Evolutionary conservation across 1,140 invertebrate genomes (phyloP), one percentile per base, ranked within the genome.

Genomic region (Hylaeus anthracinus): DNA sequence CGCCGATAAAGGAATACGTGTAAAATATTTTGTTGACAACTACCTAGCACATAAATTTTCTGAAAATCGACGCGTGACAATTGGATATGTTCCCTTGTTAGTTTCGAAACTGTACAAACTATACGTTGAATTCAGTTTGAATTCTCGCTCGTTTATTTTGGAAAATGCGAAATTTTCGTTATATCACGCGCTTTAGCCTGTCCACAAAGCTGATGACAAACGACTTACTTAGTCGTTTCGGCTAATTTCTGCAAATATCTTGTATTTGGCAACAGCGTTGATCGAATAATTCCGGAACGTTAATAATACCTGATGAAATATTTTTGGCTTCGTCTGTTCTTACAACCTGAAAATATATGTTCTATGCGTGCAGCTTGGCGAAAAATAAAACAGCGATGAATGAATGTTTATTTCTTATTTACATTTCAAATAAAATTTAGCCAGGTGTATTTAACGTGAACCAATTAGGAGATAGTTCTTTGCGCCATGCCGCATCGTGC

Each of bases 161-260:
- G 14, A 66, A 53, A 43, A 48, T 39, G 41, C 61, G 15, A 1
- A 73, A 73, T 9, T 63, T 45, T 58, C 41, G 26, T 41, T 5
- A 3, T 5, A 0, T 48, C 14, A 45, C 12, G 15, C 1, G 5
- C 43, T 48, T 48, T 6, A 64, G 8, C 39, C 5, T 72, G 9
- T 10, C 77, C 51, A 56, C 26, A 12, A 1, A 9, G 48, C 12
- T 15, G 26, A 65, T 73, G 77, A 73, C 70, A 73, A 72, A 73
- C 37, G 71, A 65, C n/a, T 9, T 9, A 9, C 51, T 26, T 26
- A 26, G 51, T 26, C 26, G 61, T 41, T 56, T 65, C 70, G 1
- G 58, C 61, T 79, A 79, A 73, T 66, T 58, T 41, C 61, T 56
- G n/a, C 58, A 12, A 79, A 79, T 79, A 72, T 53, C 51, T 12